Evolutionary conservation across 2,113 vertebrate genomes (phyloP).

Genomic region (Lontra canadensis): DNA sequence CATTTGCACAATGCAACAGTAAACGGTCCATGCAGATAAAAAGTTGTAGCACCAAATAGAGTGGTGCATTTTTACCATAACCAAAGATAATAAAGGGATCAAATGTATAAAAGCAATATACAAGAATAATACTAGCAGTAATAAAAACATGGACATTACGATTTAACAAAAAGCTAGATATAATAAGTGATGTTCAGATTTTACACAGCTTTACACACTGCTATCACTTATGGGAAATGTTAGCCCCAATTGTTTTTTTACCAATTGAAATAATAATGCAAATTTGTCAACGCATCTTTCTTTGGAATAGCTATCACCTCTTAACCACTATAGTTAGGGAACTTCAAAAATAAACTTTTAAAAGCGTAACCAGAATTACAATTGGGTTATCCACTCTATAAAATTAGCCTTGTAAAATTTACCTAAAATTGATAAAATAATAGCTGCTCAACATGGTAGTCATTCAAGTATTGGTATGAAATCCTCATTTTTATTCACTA

Average conservation of each 20-base stretch:
- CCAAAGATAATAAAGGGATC: neutral
- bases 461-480: neutral
- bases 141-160: neutral
- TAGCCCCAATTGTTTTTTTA: neutral
- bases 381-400: neutral
- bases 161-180: neutral
- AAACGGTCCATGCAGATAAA: neutral
- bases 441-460: neutral
- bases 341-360: neutral
- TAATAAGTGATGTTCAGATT: neutral
- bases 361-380: neutral
- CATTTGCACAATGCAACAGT: neutral
- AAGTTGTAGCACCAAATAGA: neutral
- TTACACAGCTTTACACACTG: neutral
- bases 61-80: neutral
- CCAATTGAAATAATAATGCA: neutral
- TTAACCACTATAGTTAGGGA: neutral
- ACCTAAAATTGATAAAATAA: neutral
- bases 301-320: neutral
- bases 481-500: neutral
- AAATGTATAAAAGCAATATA: neutral
- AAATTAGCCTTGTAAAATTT: neutral
- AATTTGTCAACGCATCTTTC: neutral
- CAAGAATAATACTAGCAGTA: neutral
- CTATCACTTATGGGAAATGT: neutral